A percentile compares a stretch with the other conserved stretches of the same genome.
phyloP scores from a whole-genome alignment of 1,140 invertebrate genomes.

The Gyrodactylus bullatarudis region DNA sequence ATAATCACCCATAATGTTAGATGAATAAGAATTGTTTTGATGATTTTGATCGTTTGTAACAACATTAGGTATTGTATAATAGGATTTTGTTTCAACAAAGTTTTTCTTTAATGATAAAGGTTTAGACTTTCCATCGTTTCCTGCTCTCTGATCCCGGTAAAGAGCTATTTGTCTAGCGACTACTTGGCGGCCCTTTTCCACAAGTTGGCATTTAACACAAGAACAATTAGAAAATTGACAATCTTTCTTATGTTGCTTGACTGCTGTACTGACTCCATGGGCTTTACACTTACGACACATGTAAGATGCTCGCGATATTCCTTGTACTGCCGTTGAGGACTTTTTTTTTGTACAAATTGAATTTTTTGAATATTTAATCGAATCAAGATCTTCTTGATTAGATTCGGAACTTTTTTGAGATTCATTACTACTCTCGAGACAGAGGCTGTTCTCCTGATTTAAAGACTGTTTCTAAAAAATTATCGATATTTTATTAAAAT shows the following conservation, averaged over 20 bases:
- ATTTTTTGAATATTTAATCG: not conserved
- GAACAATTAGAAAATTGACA: slow-evolving; percentile 3
- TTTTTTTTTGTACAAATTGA: not conserved
- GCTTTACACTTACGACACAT: slow-evolving; percentile 6
- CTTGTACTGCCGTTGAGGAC: not conserved
- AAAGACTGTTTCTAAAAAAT: not conserved
- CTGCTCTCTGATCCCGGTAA: slow-evolving; percentile 3
- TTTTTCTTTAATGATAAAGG: not conserved
- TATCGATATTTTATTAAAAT: too few relatives aligned
- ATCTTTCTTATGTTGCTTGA: slow-evolving; percentile 1
- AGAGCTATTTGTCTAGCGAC: slow-evolving; percentile 6
- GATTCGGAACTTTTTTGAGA: not conserved
- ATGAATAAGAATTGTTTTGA: not conserved
- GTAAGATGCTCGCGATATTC: slow-evolving; percentile 4
- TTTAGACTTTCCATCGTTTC: not conserved
- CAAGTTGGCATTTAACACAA: slow-evolving; percentile 5
- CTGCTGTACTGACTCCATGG: not conserved
- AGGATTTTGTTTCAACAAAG: not conserved
- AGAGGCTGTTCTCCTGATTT: not conserved
- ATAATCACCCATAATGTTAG: not conserved
- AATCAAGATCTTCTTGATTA: not conserved
- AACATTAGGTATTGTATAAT: not conserved
- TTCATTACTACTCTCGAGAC: not conserved
- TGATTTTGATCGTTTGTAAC: not conserved
- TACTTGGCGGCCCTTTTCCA: slow-evolving; percentile 4